Evolutionary conservation across 2,113 vertebrate species (phyloP), one percentile per base, ranked within the genome.

Genomic region (Nothocercus nigrocapillus): DNA sequence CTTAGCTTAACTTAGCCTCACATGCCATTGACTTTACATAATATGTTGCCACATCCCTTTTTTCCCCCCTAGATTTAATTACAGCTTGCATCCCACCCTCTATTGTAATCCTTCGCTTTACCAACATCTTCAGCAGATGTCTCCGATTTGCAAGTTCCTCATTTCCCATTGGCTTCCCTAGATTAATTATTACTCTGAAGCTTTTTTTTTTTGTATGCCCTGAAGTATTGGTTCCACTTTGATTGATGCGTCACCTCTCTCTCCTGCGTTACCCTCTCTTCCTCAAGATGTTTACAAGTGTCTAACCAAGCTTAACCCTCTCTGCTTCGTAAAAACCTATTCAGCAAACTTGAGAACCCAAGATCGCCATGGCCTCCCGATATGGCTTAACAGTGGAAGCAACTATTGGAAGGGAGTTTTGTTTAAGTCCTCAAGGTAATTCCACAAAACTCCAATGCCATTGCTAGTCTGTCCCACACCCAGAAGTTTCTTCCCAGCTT

Each of bases 91-190:
- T 91, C 59, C 81, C 54, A 88, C 75, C 40, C 78, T 34, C 82
- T 93, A 66, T 20, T 89, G 82, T 84, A 86, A 90, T 82, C 72
- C 53, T 86, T 86, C 79, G 62, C 53, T 92, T 90, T 90, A 82
- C 21, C 73, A 85, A 2, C 66, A 73, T 85, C 53, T 79, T 87
- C 84, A 74, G 40, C 82, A 82, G 85, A 90, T 93, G 80, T 81
- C 68, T 91, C 79, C 0, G 0, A 90, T 92, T 87, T 93, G 30
- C 0, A 11, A 86, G 58, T 73, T 88, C 47, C 61, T 89, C 1
- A 9, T 69, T 86, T 82, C 27, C 62, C 74, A 67, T 88, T 8
- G 14, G 45, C 87, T 93, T 82, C 62, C 75, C 1, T 11, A 78
- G 38, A 83, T 77, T 68, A 85, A 85, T 85, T 86, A 85, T 61